Base-by-base conservation (phyloP, 2,888 invertebrate genomes). In the Nomada fucata region DNA sequence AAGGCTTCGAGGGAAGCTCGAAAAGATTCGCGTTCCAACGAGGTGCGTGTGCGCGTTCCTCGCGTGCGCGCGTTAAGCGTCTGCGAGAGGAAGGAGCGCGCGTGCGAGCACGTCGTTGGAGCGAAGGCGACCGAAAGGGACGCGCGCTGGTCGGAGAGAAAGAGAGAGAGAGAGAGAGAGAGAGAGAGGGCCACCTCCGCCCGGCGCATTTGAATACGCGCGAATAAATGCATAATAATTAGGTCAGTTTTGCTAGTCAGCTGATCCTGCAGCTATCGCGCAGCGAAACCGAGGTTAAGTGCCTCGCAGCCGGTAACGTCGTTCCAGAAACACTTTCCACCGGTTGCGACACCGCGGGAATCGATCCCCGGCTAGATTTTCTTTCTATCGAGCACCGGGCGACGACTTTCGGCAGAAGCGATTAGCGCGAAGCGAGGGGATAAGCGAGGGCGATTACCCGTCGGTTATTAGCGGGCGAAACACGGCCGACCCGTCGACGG, bases 191-290 rank as follows among this genome's bases (percentile, higher is more conserved):
- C 85, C 86, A 83, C 82, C 87, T 88, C 90, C 89, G 91, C 91
- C 84, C 88, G 89, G 91, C 92, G 92, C 93, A 93, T 93, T 93
- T 93, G 93, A 93, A 93, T 93, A 93, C 93, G 92, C 92, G 92
- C 91, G 93, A 93, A 93, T 93, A 93, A 93, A 93, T 93, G 93
- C 93, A 93, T 93, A 93, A 93, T 93, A 93, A 93, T 93, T 93
- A 93, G 93, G 93, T 93, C 93, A 93, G 92, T 93, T 93, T 93
- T 92, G 90, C 92, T 92, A 92, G 93, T 93, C 93, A 93, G 93
- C 93, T 93, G 93, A 93, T 92, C 86, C 91, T 78, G 82, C 85
- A 86, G 86, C 84, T 88, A 86, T 87, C 86, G 88, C 83, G 84
- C 86, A 86, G 88, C 72, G 79, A 75, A 82, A 86, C 84, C 77